Conservation (phyloP, 2,113 vertebrate genomes). For the Sylvietta virens region DNA sequence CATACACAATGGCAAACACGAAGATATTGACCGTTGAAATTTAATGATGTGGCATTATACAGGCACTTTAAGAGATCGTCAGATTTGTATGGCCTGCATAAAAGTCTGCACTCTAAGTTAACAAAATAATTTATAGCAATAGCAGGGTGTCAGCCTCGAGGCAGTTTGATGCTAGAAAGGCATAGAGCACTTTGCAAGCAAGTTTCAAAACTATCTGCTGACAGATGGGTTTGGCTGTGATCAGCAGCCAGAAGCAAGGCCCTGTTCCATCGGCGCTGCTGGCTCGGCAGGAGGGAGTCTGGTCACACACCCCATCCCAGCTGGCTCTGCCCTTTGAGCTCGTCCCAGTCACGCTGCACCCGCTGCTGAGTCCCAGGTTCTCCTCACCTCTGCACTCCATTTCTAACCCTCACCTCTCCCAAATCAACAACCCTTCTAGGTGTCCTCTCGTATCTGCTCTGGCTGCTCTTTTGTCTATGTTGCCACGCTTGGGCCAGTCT, state of each 20-base stretch:
- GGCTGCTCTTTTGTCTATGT: neutral
- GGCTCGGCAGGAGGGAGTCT: neutral
- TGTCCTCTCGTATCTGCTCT: neutral
- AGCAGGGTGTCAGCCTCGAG: neutral
- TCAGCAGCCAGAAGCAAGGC: neutral
- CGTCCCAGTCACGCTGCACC: rapidly evolving
- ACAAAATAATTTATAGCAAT: neutral
- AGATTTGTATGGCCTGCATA: neutral
- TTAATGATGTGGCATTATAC: neutral
- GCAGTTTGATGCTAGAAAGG: neutral
- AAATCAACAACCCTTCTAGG: neutral
- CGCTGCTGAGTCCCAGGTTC: neutral
- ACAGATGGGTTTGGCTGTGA: neutral
- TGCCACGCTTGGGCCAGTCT: neutral
- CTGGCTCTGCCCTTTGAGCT: neutral
- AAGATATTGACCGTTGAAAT: neutral
- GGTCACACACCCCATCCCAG: neutral
- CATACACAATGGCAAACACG: neutral
- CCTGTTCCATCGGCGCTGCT: rapidly evolving
- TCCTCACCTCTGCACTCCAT: neutral
- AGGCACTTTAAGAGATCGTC: neutral
- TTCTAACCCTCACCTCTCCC: neutral
- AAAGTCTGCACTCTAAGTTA: neutral
- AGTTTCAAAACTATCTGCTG: slow-evolving; percentile 33
- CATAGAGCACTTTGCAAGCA: neutral